These are phyloP conservation scores for Batillaria attramentaria DNA, from an alignment of 1,140 invertebrate genomes.

Conservation along the genomic window DNA sequence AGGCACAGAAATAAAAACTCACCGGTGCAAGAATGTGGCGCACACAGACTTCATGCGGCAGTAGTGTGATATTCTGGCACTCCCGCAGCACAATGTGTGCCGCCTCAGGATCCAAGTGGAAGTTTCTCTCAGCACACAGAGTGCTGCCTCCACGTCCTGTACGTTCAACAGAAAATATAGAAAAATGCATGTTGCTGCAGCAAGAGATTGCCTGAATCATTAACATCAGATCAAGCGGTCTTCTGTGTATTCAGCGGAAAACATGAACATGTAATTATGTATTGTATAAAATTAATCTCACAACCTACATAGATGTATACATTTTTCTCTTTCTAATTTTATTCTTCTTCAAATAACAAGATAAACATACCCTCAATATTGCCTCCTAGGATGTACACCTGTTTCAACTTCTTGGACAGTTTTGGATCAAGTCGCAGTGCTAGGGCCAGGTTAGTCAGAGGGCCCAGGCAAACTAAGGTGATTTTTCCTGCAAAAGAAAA, in stretches of 20 bases:
- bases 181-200: background rate
- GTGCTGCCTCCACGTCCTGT: constrained; percentile 80
- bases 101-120: constrained; percentile 84
- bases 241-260: background rate
- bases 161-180: background rate
- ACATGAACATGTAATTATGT: background rate
- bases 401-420: constrained; percentile 77
- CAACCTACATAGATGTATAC: too few species aligned
- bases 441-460: constrained; percentile 84
- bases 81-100: constrained; percentile 89
- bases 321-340: too few species aligned
- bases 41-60: constrained; percentile 58
- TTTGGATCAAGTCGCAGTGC: constrained; percentile 79
- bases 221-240: background rate
- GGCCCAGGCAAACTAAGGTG: constrained; percentile 79
- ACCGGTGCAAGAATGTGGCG: constrained; percentile 52
- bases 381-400: constrained; percentile 84
- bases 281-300: background rate
- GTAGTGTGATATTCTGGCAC: constrained; percentile 71
- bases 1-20: constrained; percentile 28
- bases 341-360: too few species aligned
- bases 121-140: constrained; percentile 84
- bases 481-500: constrained; percentile 61
- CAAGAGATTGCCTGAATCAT: background rate
- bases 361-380: constrained; percentile 73